phyloP scores from a whole-genome alignment of 53 echinoderm and acorn worm species.

The Actinopyga echinites region DNA sequence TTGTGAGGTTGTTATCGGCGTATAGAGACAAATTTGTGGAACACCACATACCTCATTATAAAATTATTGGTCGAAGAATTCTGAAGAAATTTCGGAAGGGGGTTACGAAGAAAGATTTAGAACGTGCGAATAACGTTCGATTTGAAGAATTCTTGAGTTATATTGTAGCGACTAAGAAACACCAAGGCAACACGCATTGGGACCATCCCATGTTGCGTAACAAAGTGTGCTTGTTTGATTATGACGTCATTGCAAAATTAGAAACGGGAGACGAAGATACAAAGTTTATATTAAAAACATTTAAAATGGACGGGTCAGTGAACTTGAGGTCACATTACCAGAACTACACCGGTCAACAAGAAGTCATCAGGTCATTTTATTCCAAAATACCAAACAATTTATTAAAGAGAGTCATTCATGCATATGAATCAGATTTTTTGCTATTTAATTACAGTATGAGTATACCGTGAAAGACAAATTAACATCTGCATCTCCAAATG shows the following conservation, averaged over 20 bases:
- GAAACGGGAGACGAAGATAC: conserved; percentile 17
- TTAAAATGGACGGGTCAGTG: not conserved
- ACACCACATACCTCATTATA: conserved; percentile 12
- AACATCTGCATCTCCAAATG: too few relatives aligned
- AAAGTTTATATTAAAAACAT: conserved; percentile 7
- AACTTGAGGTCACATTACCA: not conserved
- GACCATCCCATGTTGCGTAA: not conserved
- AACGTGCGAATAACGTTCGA: not conserved
- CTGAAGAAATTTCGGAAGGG: not conserved
- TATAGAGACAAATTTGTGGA: conserved; percentile 14
- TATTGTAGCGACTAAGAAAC: not conserved
- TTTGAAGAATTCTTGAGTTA: conserved; percentile 13
- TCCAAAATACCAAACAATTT: not conserved
- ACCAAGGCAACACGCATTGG: conserved; percentile 12
- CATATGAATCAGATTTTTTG: conserved; percentile 7
- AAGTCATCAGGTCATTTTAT: not conserved
- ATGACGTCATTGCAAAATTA: not conserved
- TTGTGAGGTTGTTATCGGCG: not conserved
- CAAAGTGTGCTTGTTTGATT: conserved; percentile 2
- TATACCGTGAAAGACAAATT: not conserved
- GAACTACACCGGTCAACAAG: not conserved
- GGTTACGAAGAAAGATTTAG: not conserved
- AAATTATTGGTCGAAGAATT: not conserved
- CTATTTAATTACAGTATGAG: conserved; percentile 16
- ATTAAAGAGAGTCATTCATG: not conserved